Conservation (phyloP, 2,113 vertebrate species). For the Cavia porcellus region DNA sequence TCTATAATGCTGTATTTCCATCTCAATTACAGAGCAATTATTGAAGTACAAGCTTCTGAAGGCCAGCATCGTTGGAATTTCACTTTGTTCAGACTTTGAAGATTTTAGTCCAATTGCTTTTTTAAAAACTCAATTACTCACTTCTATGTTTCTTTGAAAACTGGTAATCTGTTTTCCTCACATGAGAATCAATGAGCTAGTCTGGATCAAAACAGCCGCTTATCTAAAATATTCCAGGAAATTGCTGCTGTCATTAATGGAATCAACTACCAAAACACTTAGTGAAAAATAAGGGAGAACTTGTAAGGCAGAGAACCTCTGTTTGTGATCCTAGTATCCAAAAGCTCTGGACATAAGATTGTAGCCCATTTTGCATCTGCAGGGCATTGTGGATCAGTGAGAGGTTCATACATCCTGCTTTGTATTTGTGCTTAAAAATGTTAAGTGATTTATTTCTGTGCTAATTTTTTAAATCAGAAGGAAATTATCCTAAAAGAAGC, state of each 20-base stretch:
- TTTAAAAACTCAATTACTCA: neutral
- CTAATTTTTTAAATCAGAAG: neutral
- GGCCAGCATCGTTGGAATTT: neutral
- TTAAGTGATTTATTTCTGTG: neutral
- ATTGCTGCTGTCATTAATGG: neutral
- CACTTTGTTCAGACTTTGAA: neutral
- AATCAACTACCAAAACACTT: neutral
- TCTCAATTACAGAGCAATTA: neutral
- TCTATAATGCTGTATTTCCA: neutral
- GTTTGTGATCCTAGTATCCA: neutral
- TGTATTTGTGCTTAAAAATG: neutral
- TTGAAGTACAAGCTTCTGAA: slow-evolving; percentile 29
- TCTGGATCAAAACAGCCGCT: neutral
- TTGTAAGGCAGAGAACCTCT: neutral
- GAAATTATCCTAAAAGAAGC: neutral
- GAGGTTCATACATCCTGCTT: rapidly evolving
- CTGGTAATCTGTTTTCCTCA: neutral
- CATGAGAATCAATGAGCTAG: neutral
- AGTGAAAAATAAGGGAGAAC: neutral
- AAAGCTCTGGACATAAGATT: neutral
- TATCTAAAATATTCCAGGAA: neutral
- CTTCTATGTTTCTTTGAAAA: slow-evolving; percentile 35
- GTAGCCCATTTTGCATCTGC: neutral
- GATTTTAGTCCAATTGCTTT: neutral
- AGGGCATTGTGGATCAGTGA: neutral